phyloP scores from a whole-genome alignment of 35 echinoderm and acorn worm species.

The Lytechinus variegatus region DNA sequence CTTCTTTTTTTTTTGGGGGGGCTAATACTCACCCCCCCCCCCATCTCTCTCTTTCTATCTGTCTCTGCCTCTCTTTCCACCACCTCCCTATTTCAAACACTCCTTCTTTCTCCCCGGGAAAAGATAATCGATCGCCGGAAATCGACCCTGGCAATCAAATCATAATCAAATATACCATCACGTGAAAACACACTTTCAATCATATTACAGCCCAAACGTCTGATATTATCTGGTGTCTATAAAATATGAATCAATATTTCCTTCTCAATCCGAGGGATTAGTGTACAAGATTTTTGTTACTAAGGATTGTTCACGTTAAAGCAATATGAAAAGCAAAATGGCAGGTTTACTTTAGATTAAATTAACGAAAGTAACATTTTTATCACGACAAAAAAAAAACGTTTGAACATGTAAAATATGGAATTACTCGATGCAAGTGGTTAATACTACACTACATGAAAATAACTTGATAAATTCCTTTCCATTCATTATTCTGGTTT shows the following conservation, averaged over 20 bases:
- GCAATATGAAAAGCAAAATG: neutral
- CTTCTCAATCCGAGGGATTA: neutral
- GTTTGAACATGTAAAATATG: neutral
- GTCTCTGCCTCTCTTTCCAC: neutral
- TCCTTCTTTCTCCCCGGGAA: neutral
- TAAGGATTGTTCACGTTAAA: no score
- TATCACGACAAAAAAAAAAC: neutral
- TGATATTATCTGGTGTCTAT: neutral
- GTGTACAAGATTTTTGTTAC: neutral
- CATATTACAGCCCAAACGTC: neutral
- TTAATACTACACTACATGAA: no score
- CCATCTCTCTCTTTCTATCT: neutral
- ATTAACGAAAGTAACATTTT: neutral
- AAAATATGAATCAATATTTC: neutral
- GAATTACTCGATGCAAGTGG: no score
- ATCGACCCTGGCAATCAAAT: neutral
- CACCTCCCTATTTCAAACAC: no score
- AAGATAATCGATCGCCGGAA: neutral
- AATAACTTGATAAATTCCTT: no score
- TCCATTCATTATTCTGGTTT: no score
- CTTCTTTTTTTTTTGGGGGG: no score
- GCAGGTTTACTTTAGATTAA: neutral
- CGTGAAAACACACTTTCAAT: neutral
- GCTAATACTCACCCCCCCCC: neutral
- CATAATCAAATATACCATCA: neutral